Evolutionary conservation across 2,888 invertebrate species (phyloP).

Genomic region (Limnephilus auricula): DNA sequence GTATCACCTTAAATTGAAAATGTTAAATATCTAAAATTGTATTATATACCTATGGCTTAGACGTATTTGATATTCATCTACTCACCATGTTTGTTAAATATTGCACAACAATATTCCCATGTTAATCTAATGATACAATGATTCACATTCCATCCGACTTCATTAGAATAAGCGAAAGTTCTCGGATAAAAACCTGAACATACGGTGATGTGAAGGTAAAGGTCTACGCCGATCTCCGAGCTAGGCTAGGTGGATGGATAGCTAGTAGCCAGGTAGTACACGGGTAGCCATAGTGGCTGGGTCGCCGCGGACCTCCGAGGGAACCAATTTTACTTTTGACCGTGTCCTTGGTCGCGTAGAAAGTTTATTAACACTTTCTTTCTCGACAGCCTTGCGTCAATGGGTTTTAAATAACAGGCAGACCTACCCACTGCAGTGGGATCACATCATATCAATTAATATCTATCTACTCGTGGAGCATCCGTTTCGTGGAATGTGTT

Average conservation of each 20-base stretch:
- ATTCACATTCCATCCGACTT: neutral
- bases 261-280: neutral
- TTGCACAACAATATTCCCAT: neutral
- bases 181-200: neutral
- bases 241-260: neutral
- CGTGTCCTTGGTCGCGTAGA: constrained; percentile 60
- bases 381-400: constrained; percentile 59
- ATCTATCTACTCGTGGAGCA: neutral
- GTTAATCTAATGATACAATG: neutral
- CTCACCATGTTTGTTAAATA: neutral
- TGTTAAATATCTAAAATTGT: too few relatives aligned
- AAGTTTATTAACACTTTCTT: constrained; percentile 63
- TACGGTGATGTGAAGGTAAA: constrained; percentile 8
- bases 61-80: too few relatives aligned
- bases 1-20: too few relatives aligned
- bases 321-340: neutral
- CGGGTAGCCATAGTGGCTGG: neutral
- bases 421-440: neutral
- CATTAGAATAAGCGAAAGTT: constrained; percentile 43
- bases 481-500: constrained; percentile 14
- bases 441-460: neutral
- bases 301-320: constrained; percentile 22
- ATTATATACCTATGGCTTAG: too few relatives aligned
- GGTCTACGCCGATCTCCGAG: neutral
- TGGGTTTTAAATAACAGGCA: neutral